Conservation (phyloP, 1,140 invertebrate species). For the Xylocopa sonorina region DNA sequence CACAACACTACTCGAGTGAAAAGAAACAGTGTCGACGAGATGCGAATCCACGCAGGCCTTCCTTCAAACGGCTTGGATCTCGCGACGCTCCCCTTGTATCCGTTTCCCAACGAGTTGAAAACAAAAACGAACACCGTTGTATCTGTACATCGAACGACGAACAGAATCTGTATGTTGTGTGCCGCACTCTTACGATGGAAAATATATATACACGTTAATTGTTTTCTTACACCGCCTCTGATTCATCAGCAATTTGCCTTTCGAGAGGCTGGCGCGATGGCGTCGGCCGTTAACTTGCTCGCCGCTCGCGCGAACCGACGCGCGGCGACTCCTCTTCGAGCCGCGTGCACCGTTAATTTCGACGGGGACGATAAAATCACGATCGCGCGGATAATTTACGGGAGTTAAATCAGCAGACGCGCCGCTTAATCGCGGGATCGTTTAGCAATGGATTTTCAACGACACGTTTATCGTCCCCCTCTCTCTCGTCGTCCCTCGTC, state of each 20-base stretch:
- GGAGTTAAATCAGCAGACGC: slow-evolving; percentile 6
- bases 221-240: slow-evolving; percentile 29
- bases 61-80: slow-evolving; percentile 39
- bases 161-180: slow-evolving; percentile 63
- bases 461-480: slow-evolving; percentile 5
- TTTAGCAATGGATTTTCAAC: background rate
- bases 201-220: slow-evolving; percentile 63
- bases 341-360: background rate
- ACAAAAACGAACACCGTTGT: no score
- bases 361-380: background rate
- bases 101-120: slow-evolving; percentile 48
- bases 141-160: slow-evolving; percentile 64
- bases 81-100: slow-evolving; percentile 43
- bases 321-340: no score
- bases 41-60: slow-evolving; percentile 52
- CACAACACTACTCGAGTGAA: slow-evolving; percentile 34
- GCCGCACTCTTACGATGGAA: slow-evolving; percentile 59
- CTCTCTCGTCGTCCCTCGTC: background rate
- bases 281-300: no score
- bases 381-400: background rate
- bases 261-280: no score
- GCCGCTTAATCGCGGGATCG: slow-evolving; percentile 1
- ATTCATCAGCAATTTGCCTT: slow-evolving; percentile 21
- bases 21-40: background rate
- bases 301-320: no score